Percentiles rank a stretch among this genome's conserved stretches.
These are phyloP conservation scores for Phrynocephalus guinanensis DNA, from an alignment of 2,797 vertebrate genomes.

Conservation along the genomic window DNA sequence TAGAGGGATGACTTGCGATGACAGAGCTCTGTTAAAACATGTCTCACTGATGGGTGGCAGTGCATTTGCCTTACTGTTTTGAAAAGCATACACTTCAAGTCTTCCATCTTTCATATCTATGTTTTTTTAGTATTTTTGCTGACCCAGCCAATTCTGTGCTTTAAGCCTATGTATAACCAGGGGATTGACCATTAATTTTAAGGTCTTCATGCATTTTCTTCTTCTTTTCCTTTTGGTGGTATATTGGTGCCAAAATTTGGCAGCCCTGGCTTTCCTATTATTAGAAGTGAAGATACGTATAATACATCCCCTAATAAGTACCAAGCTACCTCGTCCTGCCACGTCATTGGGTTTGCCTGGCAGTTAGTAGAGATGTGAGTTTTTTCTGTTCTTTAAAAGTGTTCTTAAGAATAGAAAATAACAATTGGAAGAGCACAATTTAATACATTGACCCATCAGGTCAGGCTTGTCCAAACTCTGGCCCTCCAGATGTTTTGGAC, in stretches of 20 bases:
- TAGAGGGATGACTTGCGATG: not conserved
- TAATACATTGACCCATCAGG: too few relatives aligned
- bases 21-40: not conserved
- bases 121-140: not conserved
- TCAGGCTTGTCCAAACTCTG: too few relatives aligned
- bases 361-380: not conserved
- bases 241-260: not conserved
- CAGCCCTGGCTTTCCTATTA: not conserved
- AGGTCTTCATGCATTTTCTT: too few relatives aligned
- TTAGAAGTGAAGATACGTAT: not conserved
- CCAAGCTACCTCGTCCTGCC: not conserved
- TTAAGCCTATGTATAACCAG: not conserved
- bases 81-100: not conserved
- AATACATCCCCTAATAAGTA: not conserved
- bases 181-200: not conserved
- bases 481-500: too few relatives aligned
- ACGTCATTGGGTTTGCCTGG: not conserved
- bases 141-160: not conserved
- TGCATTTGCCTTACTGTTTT: not conserved
- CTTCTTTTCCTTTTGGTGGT: not conserved
- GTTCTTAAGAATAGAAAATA: not conserved
- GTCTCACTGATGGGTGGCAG: not conserved
- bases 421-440: not conserved
- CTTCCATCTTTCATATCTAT: not conserved
- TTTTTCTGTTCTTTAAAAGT: not conserved